phyloP scores from a whole-genome alignment of 2,888 invertebrate species.

The Leucophenga maculata region DNA sequence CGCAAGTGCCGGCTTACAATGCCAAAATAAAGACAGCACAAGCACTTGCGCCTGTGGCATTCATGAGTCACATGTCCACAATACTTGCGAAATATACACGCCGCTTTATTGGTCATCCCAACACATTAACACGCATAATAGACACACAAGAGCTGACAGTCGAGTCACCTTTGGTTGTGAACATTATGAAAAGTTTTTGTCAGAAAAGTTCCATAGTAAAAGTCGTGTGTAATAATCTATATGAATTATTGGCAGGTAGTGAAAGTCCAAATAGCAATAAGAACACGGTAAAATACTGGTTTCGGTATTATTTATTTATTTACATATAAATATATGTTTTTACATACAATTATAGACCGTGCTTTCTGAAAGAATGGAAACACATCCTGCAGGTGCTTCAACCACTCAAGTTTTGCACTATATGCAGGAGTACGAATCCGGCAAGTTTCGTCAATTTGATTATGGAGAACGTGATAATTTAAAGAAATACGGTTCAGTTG shows the following conservation, averaged over 20 bases:
- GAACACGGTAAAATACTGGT: too few relatives aligned
- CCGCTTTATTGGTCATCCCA: background rate
- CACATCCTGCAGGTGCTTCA: conserved; percentile 51
- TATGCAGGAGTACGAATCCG: conserved; percentile 45
- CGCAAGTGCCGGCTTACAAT: conserved; percentile 48
- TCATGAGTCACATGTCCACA: conserved; percentile 74
- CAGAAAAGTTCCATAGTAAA: background rate
- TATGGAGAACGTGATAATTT: conserved; percentile 38
- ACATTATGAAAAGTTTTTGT: background rate
- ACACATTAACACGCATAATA: background rate
- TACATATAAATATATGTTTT: background rate
- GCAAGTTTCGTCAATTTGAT: conserved; percentile 44
- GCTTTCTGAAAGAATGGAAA: conserved; percentile 30
- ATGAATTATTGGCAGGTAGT: background rate
- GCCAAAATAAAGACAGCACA: conserved; percentile 48
- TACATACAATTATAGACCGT: conserved; percentile 33
- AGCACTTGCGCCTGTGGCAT: conserved; percentile 53
- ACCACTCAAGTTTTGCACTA: conserved; percentile 48
- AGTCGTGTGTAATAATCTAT: background rate
- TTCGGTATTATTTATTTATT: background rate
- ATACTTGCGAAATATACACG: conserved; percentile 54
- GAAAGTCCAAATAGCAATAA: background rate
- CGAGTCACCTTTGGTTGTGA: background rate
- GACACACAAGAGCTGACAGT: background rate
- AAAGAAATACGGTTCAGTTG: conserved; percentile 24